These are phyloP conservation scores for Xiphorhynchus erythropygius DNA, from an alignment of 2,797 vertebrate genomes.

Conservation along the genomic window DNA sequence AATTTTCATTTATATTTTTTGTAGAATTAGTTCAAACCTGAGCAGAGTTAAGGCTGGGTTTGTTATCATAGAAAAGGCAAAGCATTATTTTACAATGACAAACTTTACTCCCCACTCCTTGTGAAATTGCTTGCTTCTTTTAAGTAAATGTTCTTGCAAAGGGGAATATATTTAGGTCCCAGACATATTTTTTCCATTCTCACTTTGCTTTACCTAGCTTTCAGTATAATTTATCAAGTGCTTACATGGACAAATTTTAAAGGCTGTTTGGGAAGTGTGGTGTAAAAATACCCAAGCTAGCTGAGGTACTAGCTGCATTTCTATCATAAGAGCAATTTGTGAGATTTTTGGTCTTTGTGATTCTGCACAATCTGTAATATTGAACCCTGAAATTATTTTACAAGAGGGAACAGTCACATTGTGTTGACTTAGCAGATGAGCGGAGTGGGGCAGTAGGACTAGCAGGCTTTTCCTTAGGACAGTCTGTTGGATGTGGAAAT, in stretches of 20 bases:
- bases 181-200: background rate
- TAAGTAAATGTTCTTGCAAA: background rate
- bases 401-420: background rate
- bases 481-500: background rate
- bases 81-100: background rate
- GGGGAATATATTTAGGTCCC: background rate
- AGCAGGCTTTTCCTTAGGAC: background rate
- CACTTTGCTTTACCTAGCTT: background rate
- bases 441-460: fast-evolving
- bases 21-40: background rate
- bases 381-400: background rate
- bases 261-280: background rate
- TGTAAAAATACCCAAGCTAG: background rate
- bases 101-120: background rate
- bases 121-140: background rate
- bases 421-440: background rate
- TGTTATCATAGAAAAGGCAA: background rate
- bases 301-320: background rate
- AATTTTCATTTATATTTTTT: background rate
- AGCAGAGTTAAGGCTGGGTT: background rate
- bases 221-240: background rate
- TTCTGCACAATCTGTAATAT: background rate
- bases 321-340: fast-evolving
- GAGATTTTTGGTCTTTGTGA: background rate
- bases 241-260: background rate